These are phyloP conservation scores for Sussaba pulchella DNA, from an alignment of 2,888 invertebrate species.

Conservation along the genomic window DNA sequence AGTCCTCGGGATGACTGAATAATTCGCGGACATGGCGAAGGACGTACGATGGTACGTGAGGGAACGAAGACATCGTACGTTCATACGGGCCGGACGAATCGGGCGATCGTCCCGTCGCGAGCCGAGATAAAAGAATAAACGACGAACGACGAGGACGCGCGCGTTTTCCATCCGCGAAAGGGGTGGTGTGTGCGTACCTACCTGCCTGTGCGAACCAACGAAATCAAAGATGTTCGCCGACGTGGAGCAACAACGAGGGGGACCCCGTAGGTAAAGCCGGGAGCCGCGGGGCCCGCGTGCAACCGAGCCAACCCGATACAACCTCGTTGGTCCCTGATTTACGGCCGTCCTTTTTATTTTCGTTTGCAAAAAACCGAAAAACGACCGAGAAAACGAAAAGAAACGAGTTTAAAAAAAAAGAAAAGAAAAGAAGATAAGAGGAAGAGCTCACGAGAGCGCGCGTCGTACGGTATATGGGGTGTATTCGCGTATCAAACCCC, in stretches of 20 bases:
- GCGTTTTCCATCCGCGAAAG: too few relatives aligned
- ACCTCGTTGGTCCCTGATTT: conserved; percentile 80
- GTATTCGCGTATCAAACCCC: conserved; percentile 73
- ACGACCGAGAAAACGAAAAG: conserved; percentile 15
- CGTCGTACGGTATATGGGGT: conserved; percentile 72
- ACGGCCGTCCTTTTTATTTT: conserved; percentile 72
- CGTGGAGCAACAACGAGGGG: conserved; percentile 42
- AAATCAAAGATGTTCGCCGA: conserved; percentile 68
- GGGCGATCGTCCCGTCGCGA: not conserved
- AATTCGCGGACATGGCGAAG: conserved; percentile 45
- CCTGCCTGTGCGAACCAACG: conserved; percentile 29
- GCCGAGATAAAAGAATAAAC: conserved; percentile 5
- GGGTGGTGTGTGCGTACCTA: too few relatives aligned
- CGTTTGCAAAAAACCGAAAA: too few relatives aligned
- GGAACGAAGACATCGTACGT: conserved; percentile 13
- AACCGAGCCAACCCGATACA: conserved; percentile 46
- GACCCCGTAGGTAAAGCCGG: conserved; percentile 50
- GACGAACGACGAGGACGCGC: too few relatives aligned
- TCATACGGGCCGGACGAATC: conserved; percentile 21
- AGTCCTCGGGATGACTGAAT: conserved; percentile 41
- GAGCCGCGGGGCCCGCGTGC: conserved; percentile 32
- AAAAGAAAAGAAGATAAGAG: not conserved
- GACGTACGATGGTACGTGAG: conserved; percentile 3
- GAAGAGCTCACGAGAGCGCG: conserved; percentile 43
- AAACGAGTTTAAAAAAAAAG: not conserved